These are phyloP conservation scores for Eupeodes corollae DNA, from an alignment of 1,140 invertebrate genomes.

Conservation along the genomic window DNA sequence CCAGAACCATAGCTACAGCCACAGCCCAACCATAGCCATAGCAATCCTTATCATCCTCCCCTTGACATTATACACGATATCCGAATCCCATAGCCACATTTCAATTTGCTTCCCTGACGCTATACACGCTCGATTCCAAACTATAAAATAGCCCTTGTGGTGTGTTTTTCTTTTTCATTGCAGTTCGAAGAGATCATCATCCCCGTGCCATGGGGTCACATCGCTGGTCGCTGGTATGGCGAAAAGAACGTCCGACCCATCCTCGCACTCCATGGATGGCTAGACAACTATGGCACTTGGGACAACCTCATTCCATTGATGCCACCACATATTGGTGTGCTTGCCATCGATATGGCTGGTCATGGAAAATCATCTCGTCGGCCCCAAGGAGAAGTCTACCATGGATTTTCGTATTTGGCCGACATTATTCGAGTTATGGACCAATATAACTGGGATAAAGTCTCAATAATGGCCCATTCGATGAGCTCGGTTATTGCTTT, in stretches of 20 bases:
- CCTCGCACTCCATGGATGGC: slow-evolving; percentile 63
- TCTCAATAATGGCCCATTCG: slow-evolving; percentile 55
- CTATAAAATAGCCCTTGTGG: too few species aligned
- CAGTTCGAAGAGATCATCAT: slow-evolving; percentile 50
- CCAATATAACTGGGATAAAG: slow-evolving; percentile 56
- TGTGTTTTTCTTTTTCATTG: slow-evolving; percentile 7
- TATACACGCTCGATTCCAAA: too few species aligned
- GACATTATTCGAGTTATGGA: slow-evolving; percentile 48
- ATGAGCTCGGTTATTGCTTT: slow-evolving; percentile 50
- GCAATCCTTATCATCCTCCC: too few species aligned
- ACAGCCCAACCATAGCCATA: too few species aligned
- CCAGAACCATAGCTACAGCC: too few species aligned
- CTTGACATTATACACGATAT: too few species aligned
- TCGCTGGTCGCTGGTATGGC: slow-evolving; percentile 60
- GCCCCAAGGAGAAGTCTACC: slow-evolving; percentile 51
- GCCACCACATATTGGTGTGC: slow-evolving; percentile 44
- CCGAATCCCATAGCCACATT: too few species aligned
- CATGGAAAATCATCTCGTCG: slow-evolving; percentile 61
- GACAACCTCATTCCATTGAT: slow-evolving; percentile 53
- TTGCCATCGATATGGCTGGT: slow-evolving; percentile 58
- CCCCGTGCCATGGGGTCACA: slow-evolving; percentile 51
- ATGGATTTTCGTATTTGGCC: slow-evolving; percentile 43
- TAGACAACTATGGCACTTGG: slow-evolving; percentile 63
- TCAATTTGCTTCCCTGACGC: too few species aligned
- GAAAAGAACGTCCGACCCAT: slow-evolving; percentile 49